Base-by-base conservation (phyloP, 1,140 invertebrate species). In the Drosophila bocqueti region DNA sequence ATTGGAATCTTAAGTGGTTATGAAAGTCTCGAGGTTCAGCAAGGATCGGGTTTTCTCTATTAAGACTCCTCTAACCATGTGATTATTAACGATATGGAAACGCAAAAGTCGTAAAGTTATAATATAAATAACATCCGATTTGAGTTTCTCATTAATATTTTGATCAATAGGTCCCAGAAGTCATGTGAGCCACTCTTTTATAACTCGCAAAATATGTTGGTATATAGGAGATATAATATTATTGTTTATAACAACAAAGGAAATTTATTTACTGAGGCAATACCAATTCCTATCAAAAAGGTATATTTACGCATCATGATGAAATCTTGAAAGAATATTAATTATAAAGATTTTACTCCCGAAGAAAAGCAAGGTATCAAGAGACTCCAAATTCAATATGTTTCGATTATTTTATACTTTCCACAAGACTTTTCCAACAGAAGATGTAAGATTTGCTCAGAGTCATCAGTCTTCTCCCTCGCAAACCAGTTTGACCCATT, bases 161-260 rank as follows among this genome's bases (percentile, higher is more conserved):
- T 15, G 11, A 24, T 40, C 36, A 42, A 60, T 43, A 43, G 15
- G 21, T 6, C 13, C 40, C 21, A 4, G 7, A 24, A 60, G 63
- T 69, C 62, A 69, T 69, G 67, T 71, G 67, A 67, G 63, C 15
- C 34, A 31, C 36, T 64, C 61, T 42, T 55, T 71, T 55, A 63
- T 21, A 54, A 43, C 18, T 24, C 58, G 9, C 13, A 26, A 46
- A 69, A 67, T 54, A 24, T 45, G 6, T 42, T 29, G 21, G 13
- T 18, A n/a, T 46, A 24, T 36, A 36, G 36, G 6, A 36, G n/a
- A 24, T 31, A 64, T 21, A 15, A 18, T 26, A 34, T 59, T 36
- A 29, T 38, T 60, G 18, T 7, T 24, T 16, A 29, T 21, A 26
- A 34, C n/a, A 34, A 57, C 5, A 40, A 9, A 10, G 15, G 15